Percentiles rank a stretch among this genome's conserved stretches.
phyloP scores from a whole-genome alignment of 2,113 vertebrate species.

The Pungitius pungitius region DNA sequence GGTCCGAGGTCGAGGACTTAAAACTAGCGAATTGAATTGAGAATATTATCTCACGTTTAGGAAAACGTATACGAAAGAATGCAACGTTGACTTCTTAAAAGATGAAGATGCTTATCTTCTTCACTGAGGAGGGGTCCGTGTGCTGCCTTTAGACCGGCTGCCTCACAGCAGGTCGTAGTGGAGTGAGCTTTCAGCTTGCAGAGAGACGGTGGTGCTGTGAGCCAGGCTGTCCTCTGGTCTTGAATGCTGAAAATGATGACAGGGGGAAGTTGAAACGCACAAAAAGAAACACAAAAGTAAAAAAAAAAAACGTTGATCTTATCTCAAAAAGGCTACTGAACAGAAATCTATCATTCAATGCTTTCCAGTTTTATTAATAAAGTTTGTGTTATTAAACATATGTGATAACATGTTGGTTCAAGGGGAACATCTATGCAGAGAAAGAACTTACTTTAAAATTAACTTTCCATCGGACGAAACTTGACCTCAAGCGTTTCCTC shows the following conservation, averaged over 20 bases:
- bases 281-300: not conserved
- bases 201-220: not conserved
- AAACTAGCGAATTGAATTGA: too few species aligned
- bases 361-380: too few species aligned
- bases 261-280: not conserved
- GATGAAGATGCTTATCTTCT: not conserved
- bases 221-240: not conserved
- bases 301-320: not conserved
- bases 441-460: not conserved
- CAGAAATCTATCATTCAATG: not conserved
- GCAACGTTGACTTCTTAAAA: not conserved
- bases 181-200: not conserved
- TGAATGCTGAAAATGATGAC: not conserved
- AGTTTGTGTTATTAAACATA: too few species aligned
- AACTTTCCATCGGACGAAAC: not conserved
- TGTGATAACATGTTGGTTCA: too few species aligned
- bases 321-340: not conserved
- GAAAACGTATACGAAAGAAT: too few species aligned
- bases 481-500: not conserved
- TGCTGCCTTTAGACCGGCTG: not conserved
- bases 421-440: too few species aligned
- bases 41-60: too few species aligned
- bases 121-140: not conserved
- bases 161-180: not conserved
- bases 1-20: not conserved